These are phyloP conservation scores for Rissa tridactyla DNA, from an alignment of 2,113 vertebrate genomes.

Conservation along the genomic window DNA sequence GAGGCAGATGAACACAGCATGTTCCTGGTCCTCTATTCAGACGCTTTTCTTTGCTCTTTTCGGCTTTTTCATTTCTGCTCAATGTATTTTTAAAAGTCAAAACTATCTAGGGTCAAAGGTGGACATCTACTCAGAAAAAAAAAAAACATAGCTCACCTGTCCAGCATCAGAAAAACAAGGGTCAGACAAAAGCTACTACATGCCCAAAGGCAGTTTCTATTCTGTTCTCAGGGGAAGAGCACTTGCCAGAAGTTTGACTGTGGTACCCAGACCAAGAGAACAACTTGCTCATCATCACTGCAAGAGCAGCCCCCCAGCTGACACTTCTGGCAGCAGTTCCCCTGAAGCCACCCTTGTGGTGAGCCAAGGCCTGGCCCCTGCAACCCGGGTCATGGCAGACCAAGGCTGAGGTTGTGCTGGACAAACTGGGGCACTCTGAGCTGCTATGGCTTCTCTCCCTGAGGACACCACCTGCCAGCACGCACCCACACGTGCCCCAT, in stretches of 20 bases:
- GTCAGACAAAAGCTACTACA: neutral
- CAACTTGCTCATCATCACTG: no score
- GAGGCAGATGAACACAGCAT: neutral
- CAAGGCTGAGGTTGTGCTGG: neutral
- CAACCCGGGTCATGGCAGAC: neutral
- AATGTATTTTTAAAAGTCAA: neutral
- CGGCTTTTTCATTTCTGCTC: neutral
- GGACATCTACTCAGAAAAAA: neutral
- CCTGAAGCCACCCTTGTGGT: neutral
- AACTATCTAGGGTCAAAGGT: neutral
- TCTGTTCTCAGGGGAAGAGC: neutral
- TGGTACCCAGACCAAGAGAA: neutral
- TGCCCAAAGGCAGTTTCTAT: neutral
- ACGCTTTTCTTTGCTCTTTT: neutral
- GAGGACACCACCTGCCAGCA: neutral
- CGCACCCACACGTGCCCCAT: accelerated
- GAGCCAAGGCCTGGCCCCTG: neutral
- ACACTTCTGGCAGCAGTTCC: neutral
- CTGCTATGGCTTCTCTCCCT: neutral
- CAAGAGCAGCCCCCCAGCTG: neutral
- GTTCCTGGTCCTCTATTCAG: neutral
- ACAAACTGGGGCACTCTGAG: neutral
- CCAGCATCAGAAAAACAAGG: neutral
- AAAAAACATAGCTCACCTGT: neutral
- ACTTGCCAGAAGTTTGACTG: neutral